Conservation (phyloP, 2,888 invertebrate species). For the Drosophila pullipes region DNA sequence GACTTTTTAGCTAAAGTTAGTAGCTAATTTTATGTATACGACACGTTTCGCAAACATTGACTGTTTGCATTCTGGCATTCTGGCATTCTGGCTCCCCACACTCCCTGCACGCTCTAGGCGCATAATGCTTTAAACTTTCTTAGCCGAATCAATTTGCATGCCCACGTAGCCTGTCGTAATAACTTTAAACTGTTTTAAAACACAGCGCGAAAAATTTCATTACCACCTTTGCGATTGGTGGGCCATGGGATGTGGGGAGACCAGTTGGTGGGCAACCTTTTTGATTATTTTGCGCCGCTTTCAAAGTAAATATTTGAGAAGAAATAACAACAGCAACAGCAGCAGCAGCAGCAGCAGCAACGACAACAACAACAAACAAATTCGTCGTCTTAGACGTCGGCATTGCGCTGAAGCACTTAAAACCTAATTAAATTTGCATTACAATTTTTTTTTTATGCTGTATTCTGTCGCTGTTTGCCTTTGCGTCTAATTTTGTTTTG, state of each 20-base stretch:
- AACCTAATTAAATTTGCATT: conserved; percentile 81
- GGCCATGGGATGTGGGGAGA: background rate
- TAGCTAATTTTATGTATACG: conserved; percentile 69
- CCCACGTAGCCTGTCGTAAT: conserved; percentile 67
- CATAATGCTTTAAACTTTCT: conserved; percentile 62
- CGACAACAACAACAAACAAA: conserved; percentile 39
- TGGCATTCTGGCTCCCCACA: conserved; percentile 13
- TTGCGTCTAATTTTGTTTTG: conserved; percentile 75
- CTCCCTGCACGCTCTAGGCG: background rate
- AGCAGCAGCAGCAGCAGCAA: conserved; percentile 15
- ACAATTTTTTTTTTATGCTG: conserved; percentile 69
- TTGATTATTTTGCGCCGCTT: conserved; percentile 73
- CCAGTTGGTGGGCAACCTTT: conserved; percentile 62
- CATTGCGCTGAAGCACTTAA: conserved; percentile 77
- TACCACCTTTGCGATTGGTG: conserved; percentile 62
- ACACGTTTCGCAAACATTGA: conserved; percentile 59
- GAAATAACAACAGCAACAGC: conserved; percentile 44
- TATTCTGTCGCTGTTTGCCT: conserved; percentile 42
- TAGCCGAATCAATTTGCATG: conserved; percentile 74
- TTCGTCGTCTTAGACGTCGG: conserved; percentile 61
- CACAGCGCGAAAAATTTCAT: conserved; percentile 78
- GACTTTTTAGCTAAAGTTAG: conserved; percentile 57
- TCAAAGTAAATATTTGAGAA: conserved; percentile 81
- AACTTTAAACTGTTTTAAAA: conserved; percentile 80
- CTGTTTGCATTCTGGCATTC: conserved; percentile 40